These are phyloP conservation scores for Amazona ochrocephala DNA, from an alignment of 2,797 vertebrate genomes.

Conservation along the genomic window DNA sequence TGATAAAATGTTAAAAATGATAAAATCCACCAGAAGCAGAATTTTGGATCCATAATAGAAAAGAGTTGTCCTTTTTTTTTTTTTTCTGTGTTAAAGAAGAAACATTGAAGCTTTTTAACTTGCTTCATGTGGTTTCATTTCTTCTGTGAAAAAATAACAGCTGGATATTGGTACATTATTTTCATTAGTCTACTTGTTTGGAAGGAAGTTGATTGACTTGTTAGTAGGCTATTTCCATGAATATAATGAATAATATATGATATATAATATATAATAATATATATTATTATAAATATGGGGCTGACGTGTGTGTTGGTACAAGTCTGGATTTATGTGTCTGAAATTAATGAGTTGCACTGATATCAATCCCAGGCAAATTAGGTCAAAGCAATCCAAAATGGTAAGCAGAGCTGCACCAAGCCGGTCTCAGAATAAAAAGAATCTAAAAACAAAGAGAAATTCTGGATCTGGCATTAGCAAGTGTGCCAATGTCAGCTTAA, in stretches of 20 bases:
- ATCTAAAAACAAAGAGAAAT: background rate
- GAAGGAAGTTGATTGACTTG: slow-evolving; percentile 3
- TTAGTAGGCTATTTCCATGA: slow-evolving; percentile 7
- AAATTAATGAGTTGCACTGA: background rate
- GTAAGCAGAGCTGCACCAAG: background rate
- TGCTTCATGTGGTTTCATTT: background rate
- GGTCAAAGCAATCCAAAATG: background rate
- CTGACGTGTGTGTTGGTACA: background rate
- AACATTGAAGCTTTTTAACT: background rate
- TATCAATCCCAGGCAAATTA: slow-evolving; percentile 7
- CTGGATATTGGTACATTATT: slow-evolving; percentile 2
- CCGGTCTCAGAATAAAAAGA: background rate
- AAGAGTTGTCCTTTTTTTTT: background rate
- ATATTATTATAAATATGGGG: background rate
- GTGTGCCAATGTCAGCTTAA: background rate
- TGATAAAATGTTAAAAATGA: background rate
- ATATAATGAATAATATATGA: slow-evolving; percentile 2
- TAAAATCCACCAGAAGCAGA: slow-evolving; percentile 38
- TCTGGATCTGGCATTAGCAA: background rate
- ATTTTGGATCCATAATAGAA: slow-evolving; percentile 33
- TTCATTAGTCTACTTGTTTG: slow-evolving; percentile 8
- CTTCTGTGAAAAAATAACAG: background rate
- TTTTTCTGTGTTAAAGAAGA: background rate
- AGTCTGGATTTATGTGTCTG: slow-evolving; percentile 3
- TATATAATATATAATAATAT: too few relatives aligned